Evolutionary conservation across 2,888 invertebrate genomes (phyloP), one percentile per base, ranked within the genome.

Genomic region (Melikaiella ostensackeni): DNA sequence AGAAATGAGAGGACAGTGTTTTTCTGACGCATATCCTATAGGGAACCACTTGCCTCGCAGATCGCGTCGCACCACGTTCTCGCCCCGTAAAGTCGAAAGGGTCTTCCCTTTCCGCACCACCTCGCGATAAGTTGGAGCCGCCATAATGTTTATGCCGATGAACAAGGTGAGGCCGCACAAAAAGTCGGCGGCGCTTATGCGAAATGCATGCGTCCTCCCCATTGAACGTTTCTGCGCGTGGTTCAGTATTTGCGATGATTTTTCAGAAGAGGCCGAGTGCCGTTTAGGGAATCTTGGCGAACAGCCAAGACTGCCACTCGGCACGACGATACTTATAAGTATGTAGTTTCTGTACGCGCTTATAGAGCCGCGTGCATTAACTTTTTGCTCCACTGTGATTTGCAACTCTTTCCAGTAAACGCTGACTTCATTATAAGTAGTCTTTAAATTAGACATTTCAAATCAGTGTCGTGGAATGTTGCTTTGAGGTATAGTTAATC

Each of bases 211-310:
- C 77, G 57, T 59, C 19, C 42, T 63, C 63, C 35, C n/a, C 63
- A 66, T 27, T 42, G 66, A 42, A 64, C 27, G 42, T 64, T 64
- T 64, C 64, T 64, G 64, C 24, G 61, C 50, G 33, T 76, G 75
- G 63, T 61, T 74, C 42, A 63, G 75, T 64, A 78, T 76, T 79
- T 75, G 81, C 75, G 80, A 83, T 80, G 77, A 82, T 82, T 82
- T 82, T 82, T 82, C 73, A 76, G 75, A 77, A 75, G 74, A 77
- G 75, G 77, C 75, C 81, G 85, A 86, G 83, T 83, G 83, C 90
- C 91, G 90, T 90, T 90, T 90, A 91, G 90, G 91, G 89, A 89
- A 91, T 89, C 88, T 90, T 91, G 90, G 87, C 86, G 84, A 77
- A 76, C 82, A 76, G 81, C 82, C 84, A 83, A 73, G 73, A 59